Conservation (phyloP, 2,113 vertebrate genomes). For the Sylvietta virens region DNA sequence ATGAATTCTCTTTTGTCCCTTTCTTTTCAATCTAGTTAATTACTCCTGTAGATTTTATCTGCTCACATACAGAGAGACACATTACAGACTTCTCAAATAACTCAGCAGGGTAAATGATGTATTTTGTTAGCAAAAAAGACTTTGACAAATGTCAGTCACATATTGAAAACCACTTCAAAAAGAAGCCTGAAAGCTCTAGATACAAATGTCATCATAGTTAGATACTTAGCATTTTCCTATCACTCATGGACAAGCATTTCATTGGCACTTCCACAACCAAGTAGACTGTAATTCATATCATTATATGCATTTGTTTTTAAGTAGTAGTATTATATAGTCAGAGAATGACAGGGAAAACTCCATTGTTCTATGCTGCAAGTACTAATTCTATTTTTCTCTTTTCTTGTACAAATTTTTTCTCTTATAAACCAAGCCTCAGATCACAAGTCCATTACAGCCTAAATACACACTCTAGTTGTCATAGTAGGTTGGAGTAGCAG, state of each 20-base stretch:
- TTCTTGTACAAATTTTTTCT: background rate
- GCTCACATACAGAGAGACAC: background rate
- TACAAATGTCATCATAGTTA: background rate
- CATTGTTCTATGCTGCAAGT: background rate
- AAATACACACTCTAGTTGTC: background rate
- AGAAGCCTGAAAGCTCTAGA: background rate
- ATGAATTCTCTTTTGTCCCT: background rate
- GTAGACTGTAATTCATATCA: background rate
- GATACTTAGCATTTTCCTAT: background rate
- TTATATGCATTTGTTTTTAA: background rate
- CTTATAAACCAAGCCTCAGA: background rate
- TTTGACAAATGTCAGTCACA: background rate
- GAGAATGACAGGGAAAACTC: background rate
- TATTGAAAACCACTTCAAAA: background rate
- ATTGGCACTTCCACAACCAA: background rate
- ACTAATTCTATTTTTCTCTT: background rate
- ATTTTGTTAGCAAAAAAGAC: background rate
- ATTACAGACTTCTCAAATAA: background rate
- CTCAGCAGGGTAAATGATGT: background rate
- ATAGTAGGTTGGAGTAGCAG: background rate
- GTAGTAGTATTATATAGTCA: background rate
- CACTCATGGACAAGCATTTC: background rate
- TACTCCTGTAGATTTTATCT: conserved; percentile 1
- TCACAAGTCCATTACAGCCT: background rate
- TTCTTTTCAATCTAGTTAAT: background rate